Percentiles rank a stretch among this genome's conserved stretches.
Conservation (phyloP, 2,113 vertebrate genomes). For the Galbula dea region DNA sequence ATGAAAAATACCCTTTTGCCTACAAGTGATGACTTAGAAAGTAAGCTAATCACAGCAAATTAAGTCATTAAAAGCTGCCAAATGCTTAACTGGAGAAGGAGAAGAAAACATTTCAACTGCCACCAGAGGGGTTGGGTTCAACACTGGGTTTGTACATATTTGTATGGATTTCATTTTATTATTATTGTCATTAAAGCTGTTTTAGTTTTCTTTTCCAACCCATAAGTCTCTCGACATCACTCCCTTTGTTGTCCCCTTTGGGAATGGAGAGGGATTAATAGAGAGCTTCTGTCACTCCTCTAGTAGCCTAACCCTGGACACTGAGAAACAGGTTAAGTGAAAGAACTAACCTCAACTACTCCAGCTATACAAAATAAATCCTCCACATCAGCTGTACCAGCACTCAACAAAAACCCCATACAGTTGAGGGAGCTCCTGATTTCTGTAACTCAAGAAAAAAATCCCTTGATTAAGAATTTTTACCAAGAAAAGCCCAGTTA, state of each 20-base stretch:
- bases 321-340: not conserved
- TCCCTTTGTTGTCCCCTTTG: too few relatives aligned
- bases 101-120: too few relatives aligned
- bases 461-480: not conserved
- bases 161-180: not conserved
- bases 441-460: not conserved
- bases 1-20: not conserved
- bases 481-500: not conserved
- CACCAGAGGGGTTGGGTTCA: not conserved
- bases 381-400: not conserved
- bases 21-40: not conserved
- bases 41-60: not conserved
- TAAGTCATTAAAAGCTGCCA: not conserved
- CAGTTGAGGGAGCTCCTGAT: not conserved
- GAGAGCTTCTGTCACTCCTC: too few relatives aligned
- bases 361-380: not conserved
- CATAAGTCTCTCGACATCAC: too few relatives aligned
- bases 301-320: not conserved
- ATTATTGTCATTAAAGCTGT: not conserved
- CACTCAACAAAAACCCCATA: rapidly evolving
- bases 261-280: too few relatives aligned
- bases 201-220: not conserved
- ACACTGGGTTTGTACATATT: not conserved
- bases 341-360: not conserved
- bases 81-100: too few relatives aligned